Percentiles rank a stretch among this genome's conserved stretches.
phyloP scores from a whole-genome alignment of 2,797 vertebrate genomes.

The Neosilurus hyrtlii region DNA sequence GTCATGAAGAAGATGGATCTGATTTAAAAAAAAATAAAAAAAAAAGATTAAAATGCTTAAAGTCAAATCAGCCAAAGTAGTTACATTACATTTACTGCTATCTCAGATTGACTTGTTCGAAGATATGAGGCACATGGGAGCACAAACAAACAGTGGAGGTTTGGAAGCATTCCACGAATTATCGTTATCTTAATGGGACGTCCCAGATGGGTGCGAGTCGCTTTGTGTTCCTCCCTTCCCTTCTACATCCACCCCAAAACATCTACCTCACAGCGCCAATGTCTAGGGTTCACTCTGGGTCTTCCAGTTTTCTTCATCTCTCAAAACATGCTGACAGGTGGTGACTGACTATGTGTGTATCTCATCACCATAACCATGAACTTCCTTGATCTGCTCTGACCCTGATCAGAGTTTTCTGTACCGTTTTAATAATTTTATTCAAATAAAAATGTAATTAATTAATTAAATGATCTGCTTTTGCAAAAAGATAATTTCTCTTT shows the following conservation, averaged over 20 bases:
- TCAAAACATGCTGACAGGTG: background rate
- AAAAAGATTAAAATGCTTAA: background rate
- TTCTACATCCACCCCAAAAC: background rate
- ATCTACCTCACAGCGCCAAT: background rate
- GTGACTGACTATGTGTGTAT: background rate
- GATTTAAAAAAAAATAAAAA: background rate
- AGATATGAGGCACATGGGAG: slow-evolving; percentile 30
- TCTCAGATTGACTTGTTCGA: slow-evolving; percentile 9
- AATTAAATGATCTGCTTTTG: no score
- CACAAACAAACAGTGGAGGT: slow-evolving; percentile 16
- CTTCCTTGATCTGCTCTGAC: no score
- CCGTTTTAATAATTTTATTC: background rate
- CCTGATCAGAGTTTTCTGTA: background rate
- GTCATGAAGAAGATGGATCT: background rate
- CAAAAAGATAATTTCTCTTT: no score
- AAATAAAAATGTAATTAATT: no score
- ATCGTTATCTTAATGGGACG: slow-evolving; percentile 18
- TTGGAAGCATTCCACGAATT: slow-evolving; percentile 22
- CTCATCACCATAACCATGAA: background rate
- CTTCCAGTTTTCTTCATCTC: background rate
- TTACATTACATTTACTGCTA: background rate
- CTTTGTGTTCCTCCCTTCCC: background rate
- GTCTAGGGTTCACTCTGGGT: background rate
- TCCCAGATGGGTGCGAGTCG: background rate
- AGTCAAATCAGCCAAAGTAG: slow-evolving; percentile 20